Evolutionary conservation across 1,140 invertebrate species (phyloP), one percentile per base, ranked within the genome.

Genomic region (Asbolus verrucosus): DNA sequence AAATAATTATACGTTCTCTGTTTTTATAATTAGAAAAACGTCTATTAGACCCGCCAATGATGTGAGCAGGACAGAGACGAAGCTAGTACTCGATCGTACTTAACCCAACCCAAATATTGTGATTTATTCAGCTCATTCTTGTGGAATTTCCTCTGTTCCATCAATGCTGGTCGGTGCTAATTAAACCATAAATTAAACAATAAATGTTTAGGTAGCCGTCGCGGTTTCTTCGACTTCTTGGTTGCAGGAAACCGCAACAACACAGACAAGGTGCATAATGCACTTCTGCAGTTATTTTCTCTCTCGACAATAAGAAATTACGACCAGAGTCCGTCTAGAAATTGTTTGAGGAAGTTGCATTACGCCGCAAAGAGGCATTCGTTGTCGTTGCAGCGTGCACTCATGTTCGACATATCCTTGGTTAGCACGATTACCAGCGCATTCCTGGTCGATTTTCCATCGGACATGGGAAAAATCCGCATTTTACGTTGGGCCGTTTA

Each of bases 201-300:
- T 54, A 54, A 54, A 54, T 54, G 27, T 54, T 54, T 54, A 54
- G 46, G n/a, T n/a, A n/a, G n/a, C n/a, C n/a, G n/a, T n/a, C n/a
- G n/a, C n/a, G n/a, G 15, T 46, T 46, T 46, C 41, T 46, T 46
- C 15, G 9, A 46, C 6, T 54, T 27, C 46, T 27, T 6, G n/a
- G 46, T 19, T 54, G 18, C 19, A 8, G 18, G 41, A 46, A 18
- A 18, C 38, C 13, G 38, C 38, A n/a, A n/a, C n/a, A n/a, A n/a
- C 38, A 15, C 16, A 39, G 14, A 11, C 3, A 15, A 39, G 41
- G 41, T 46, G 41, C 41, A 16, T 46, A 46, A 39, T 39, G 38
- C 38, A 39, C 38, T 39, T 39, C 14, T 15, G 38, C 38, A 39
- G 11, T 39, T 15, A 39, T 39, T 39, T 39, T 39, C 38, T 39